Evolutionary conservation across 2,797 vertebrate genomes (phyloP).

Genomic region (Sylvilagus floridanus): DNA sequence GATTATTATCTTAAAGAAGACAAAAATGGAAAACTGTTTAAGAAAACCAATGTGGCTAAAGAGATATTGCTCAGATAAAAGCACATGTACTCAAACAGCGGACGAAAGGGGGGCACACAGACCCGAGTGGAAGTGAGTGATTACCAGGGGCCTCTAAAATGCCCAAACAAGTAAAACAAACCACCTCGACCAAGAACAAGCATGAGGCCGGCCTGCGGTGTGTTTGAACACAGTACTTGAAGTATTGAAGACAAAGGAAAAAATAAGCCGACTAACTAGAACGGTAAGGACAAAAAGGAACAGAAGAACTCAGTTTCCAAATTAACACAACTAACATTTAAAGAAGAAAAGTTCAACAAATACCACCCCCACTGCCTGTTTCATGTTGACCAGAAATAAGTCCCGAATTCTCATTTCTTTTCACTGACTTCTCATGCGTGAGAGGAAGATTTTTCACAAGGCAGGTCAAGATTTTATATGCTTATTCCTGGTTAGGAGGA

Average conservation of each 20-base stretch:
- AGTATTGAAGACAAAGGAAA: slow-evolving; percentile 37
- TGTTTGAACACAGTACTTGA: slow-evolving; percentile 34
- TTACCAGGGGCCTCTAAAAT: background rate
- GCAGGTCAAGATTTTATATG: slow-evolving; percentile 54
- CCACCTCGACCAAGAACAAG: background rate
- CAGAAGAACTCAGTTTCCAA: background rate
- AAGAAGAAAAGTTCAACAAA: slow-evolving; percentile 50
- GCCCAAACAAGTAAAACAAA: background rate
- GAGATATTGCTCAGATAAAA: background rate
- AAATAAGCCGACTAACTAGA: background rate
- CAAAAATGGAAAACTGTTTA: slow-evolving; percentile 32
- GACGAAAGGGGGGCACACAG: background rate
- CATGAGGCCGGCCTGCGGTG: background rate
- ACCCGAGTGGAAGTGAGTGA: background rate
- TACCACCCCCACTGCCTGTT: background rate
- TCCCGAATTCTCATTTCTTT: slow-evolving; percentile 65
- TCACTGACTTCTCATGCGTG: slow-evolving; percentile 53
- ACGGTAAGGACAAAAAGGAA: background rate
- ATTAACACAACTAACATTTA: slow-evolving; percentile 45
- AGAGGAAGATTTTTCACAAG: slow-evolving; percentile 55
- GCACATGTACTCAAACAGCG: background rate
- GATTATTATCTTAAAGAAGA: slow-evolving; percentile 60
- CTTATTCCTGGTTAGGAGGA: slow-evolving; percentile 49
- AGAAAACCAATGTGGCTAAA: background rate
- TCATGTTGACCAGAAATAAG: slow-evolving; percentile 30